These are phyloP conservation scores for Psittacula echo DNA, from an alignment of 2,797 vertebrate species.

Conservation along the genomic window DNA sequence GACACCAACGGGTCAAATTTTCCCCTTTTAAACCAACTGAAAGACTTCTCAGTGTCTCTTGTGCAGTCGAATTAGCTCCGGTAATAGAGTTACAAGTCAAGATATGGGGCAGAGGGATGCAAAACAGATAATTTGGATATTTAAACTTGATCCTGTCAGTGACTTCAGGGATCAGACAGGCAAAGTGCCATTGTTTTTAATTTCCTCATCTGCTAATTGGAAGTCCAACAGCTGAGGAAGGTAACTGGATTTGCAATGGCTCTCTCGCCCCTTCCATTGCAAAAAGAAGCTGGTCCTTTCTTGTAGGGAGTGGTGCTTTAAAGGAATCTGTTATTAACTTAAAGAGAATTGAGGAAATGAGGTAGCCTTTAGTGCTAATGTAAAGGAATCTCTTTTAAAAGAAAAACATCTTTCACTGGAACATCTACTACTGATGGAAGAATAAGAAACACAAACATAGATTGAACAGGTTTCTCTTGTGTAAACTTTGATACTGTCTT, in stretches of 20 bases:
- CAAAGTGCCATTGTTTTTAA: not conserved
- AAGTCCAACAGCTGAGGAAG: not conserved
- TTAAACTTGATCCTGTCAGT: not conserved
- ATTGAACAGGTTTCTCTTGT: not conserved
- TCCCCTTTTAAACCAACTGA: not conserved
- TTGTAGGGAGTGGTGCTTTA: not conserved
- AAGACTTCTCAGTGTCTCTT: not conserved
- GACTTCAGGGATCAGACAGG: not conserved
- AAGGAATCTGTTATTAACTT: not conserved
- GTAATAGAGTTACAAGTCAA: not conserved
- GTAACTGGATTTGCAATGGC: rapidly evolving
- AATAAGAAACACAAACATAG: not conserved
- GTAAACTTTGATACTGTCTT: not conserved
- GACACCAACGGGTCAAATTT: not conserved
- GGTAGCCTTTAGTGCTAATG: not conserved
- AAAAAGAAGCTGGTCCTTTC: not conserved
- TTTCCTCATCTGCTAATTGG: not conserved
- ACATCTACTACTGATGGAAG: not conserved
- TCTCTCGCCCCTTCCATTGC: not conserved
- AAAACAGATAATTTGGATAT: not conserved
- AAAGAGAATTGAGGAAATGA: not conserved
- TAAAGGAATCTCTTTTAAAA: not conserved
- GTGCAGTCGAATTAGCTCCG: not conserved
- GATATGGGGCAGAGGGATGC: not conserved
- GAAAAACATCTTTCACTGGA: not conserved